These are phyloP conservation scores for Cantharis flavilabris DNA, from an alignment of 2,888 invertebrate species.

Conservation along the genomic window DNA sequence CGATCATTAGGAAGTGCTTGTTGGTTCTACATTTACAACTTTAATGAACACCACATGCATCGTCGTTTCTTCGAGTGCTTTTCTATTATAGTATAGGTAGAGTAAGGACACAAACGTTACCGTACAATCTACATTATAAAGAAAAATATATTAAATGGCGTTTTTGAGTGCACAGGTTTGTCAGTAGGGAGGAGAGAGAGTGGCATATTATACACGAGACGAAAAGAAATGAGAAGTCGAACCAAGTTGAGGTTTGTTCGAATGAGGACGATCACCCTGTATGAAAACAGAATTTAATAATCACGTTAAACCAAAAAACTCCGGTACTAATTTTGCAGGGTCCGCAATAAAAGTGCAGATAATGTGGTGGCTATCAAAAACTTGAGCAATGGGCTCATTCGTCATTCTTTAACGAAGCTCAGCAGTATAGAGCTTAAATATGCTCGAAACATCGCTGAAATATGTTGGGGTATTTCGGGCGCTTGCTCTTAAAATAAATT, in stretches of 20 bases:
- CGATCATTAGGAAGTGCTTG: neutral
- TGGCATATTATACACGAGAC: neutral
- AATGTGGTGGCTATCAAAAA: slow-evolving; percentile 19
- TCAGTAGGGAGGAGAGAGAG: neutral
- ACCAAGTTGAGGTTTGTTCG: no score
- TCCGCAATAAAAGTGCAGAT: neutral
- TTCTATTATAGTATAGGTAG: neutral
- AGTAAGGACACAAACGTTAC: neutral
- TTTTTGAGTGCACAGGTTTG: neutral
- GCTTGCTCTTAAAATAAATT: slow-evolving; percentile 17
- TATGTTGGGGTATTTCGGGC: slow-evolving; percentile 13
- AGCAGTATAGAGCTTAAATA: slow-evolving; percentile 24
- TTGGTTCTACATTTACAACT: neutral
- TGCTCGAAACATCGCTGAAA: slow-evolving; percentile 26
- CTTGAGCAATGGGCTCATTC: slow-evolving; percentile 24
- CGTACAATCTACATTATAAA: neutral
- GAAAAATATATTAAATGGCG: neutral
- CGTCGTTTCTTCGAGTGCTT: neutral
- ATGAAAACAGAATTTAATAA: neutral
- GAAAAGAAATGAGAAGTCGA: neutral
- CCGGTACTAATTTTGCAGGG: neutral
- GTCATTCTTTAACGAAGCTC: slow-evolving; percentile 26
- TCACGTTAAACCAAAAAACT: neutral
- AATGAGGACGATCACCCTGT: neutral
- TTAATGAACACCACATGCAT: neutral